Percentiles rank a stretch among this genome's conserved stretches.
These are phyloP conservation scores for Allygus modestus DNA, from an alignment of 2,888 invertebrate genomes.

Conservation along the genomic window DNA sequence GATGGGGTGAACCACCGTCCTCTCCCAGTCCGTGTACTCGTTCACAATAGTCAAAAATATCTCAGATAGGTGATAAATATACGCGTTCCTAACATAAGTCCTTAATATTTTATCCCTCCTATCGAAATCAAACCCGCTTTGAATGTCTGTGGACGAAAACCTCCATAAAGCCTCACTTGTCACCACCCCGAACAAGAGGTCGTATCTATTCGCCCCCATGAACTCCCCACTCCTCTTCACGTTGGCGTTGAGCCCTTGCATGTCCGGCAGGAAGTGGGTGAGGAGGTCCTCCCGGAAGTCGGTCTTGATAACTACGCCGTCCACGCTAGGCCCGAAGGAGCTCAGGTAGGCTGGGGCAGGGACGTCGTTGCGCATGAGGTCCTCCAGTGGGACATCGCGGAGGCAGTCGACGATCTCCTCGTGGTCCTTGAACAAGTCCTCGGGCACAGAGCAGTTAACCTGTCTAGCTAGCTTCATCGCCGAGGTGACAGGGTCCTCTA, in stretches of 20 bases:
- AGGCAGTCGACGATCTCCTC: constrained; percentile 91
- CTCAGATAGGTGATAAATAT: constrained; percentile 96
- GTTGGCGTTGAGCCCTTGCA: constrained; percentile 74
- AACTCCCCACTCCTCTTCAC: constrained; percentile 76
- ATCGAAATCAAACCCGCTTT: constrained; percentile 92
- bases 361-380: constrained; percentile 86
- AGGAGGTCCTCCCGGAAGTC: constrained; percentile 90
- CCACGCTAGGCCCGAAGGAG: constrained; percentile 88
- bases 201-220: constrained; percentile 82
- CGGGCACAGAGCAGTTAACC: constrained; percentile 89
- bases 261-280: constrained; percentile 83
- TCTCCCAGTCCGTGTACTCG: constrained; percentile 99
- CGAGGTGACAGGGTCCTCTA: constrained; percentile 90
- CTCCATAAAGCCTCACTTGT: constrained; percentile 94
- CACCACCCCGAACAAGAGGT: constrained; percentile 94
- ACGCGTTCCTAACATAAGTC: constrained; percentile 96
- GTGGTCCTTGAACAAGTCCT: constrained; percentile 88
- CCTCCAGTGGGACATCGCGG: constrained; percentile 85
- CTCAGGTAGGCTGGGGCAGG: constrained; percentile 89
- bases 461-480: constrained; percentile 88
- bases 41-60: constrained; percentile 95
- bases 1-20: constrained; percentile 92
- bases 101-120: constrained; percentile 84
- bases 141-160: constrained; percentile 69
- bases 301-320: constrained; percentile 94